phyloP scores from a whole-genome alignment of 1,140 invertebrate genomes.

The Pogonomyrmex barbatus region DNA sequence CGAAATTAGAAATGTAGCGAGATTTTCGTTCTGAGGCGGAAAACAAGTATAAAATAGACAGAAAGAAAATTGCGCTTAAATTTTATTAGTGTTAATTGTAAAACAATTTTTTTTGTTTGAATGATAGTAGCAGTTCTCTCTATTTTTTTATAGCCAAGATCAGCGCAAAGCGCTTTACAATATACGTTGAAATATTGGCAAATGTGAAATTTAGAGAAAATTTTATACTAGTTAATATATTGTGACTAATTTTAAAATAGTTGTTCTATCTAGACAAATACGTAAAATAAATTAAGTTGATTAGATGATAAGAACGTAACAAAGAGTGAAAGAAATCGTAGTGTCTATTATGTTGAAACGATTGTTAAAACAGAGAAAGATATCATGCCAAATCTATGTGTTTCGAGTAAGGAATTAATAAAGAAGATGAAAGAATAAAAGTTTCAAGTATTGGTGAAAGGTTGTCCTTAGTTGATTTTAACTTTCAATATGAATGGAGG shows the following conservation, averaged over 20 bases:
- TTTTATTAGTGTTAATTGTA: neutral
- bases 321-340: neutral
- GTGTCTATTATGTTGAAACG: neutral
- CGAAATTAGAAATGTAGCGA: neutral
- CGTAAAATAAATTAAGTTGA: neutral
- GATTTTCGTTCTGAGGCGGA: neutral
- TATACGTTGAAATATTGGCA: neutral
- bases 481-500: slow-evolving; percentile 43
- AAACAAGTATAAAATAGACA: neutral
- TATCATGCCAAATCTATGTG: neutral
- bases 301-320: neutral
- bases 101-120: neutral
- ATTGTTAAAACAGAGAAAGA: neutral
- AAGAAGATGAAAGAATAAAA: slow-evolving; percentile 12
- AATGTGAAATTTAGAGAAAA: slow-evolving; percentile 2
- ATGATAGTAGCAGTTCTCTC: neutral
- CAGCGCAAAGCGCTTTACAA: neutral
- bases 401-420: slow-evolving; percentile 32
- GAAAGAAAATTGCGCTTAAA: neutral
- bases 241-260: neutral
- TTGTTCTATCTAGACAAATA: neutral
- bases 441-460: slow-evolving; percentile 40
- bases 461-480: slow-evolving; percentile 34
- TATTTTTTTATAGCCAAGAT: slow-evolving; percentile 16
- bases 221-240: neutral